phyloP scores from a whole-genome alignment of 1,140 invertebrate species.

The Drosophila takahashii region DNA sequence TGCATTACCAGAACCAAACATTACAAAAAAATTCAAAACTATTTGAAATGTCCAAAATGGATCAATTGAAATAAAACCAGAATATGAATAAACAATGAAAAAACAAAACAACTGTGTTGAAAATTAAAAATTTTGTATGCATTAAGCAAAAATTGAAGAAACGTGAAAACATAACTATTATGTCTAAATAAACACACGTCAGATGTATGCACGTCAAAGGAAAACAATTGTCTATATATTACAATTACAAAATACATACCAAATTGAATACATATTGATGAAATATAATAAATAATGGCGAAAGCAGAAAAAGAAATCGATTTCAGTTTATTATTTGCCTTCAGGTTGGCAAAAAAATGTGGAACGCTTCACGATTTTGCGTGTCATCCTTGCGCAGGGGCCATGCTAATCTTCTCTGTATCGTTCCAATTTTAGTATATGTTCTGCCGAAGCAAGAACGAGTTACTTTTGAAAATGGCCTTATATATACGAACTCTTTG shows the following conservation, averaged over 20 bases:
- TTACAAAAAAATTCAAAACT: conserved; percentile 35
- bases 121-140: conserved; percentile 74
- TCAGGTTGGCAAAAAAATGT: conserved; percentile 87
- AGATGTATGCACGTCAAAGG: conserved; percentile 43
- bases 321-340: background rate
- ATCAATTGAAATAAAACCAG: conserved; percentile 16
- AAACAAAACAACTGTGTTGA: conserved; percentile 68
- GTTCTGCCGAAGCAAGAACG: conserved; percentile 91
- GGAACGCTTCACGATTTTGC: conserved; percentile 95
- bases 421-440: conserved; percentile 94
- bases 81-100: conserved; percentile 39
- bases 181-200: conserved; percentile 61
- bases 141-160: conserved; percentile 47
- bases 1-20: conserved; percentile 48
- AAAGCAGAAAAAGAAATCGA: conserved; percentile 46
- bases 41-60: conserved; percentile 9
- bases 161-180: conserved; percentile 66
- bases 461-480: background rate
- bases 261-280: conserved; percentile 53
- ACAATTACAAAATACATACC: conserved; percentile 56
- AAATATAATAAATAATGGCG: conserved; percentile 66
- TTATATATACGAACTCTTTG: background rate
- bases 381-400: conserved; percentile 96
- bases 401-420: conserved; percentile 98
- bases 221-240: conserved; percentile 63